Evolutionary conservation across 1,140 invertebrate genomes (phyloP).

Genomic region (Euura lappo): DNA sequence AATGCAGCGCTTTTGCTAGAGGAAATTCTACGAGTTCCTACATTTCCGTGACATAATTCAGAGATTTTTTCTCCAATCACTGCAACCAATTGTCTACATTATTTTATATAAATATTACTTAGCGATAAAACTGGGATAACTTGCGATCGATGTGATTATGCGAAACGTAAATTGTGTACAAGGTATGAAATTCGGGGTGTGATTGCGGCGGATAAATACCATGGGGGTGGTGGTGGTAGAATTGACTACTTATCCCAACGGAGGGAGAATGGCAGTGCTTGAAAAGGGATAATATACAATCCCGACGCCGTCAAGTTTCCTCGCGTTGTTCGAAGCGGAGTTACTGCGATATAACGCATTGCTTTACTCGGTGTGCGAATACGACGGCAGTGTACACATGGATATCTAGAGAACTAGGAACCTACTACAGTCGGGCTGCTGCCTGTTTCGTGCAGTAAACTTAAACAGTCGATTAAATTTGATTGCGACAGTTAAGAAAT

Average conservation of each 20-base stretch:
- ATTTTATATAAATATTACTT: neutral
- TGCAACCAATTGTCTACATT: neutral
- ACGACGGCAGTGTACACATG: neutral
- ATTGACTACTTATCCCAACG: neutral
- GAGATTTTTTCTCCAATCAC: neutral
- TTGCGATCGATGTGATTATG: neutral
- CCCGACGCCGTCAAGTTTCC: neutral
- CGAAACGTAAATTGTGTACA: neutral
- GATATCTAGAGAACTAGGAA: neutral
- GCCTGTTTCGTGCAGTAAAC: conserved; percentile 3
- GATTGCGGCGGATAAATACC: neutral
- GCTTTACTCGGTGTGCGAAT: neutral
- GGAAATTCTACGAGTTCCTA: too few species aligned
- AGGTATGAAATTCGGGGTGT: neutral
- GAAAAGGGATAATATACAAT: neutral
- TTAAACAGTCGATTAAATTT: conserved; percentile 7
- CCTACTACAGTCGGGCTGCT: neutral
- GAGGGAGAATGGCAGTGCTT: neutral
- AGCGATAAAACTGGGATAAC: neutral
- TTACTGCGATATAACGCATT: neutral
- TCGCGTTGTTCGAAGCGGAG: neutral
- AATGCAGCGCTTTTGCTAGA: neutral
- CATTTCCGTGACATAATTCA: neutral
- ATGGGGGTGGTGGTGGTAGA: neutral
- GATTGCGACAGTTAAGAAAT: conserved; percentile 7